Conservation (phyloP, 2,113 vertebrate genomes). For the Lichenostomus cassidix region DNA sequence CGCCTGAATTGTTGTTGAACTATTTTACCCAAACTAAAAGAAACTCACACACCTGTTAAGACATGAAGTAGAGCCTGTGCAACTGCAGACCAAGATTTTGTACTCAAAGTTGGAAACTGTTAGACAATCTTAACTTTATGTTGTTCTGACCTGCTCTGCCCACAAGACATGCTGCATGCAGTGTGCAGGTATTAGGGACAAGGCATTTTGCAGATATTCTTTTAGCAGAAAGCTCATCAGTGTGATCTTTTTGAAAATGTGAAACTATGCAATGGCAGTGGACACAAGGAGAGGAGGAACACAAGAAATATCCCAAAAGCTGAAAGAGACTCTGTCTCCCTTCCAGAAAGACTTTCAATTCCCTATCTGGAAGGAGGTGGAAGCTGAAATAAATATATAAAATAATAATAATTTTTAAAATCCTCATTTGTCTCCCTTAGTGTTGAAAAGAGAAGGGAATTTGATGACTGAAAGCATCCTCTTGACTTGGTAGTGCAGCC, state of each 20-base stretch:
- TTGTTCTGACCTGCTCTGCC: neutral
- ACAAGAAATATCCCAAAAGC: neutral
- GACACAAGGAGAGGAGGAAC: rapidly evolving
- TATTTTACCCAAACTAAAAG: neutral
- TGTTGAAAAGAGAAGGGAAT: neutral
- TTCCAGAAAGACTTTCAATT: neutral
- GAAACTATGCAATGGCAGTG: neutral
- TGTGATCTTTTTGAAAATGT: neutral
- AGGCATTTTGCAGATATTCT: neutral
- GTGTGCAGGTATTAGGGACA: no score
- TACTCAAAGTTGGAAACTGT: neutral
- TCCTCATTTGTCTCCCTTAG: neutral
- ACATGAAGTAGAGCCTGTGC: neutral
- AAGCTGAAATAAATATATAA: neutral
- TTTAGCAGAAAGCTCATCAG: neutral
- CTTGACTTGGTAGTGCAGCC: neutral
- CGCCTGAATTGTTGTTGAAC: neutral
- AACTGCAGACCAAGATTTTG: neutral
- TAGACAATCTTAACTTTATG: neutral
- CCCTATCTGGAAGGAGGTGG: neutral
- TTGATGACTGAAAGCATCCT: neutral
- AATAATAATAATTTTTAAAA: neutral
- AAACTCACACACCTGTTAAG: neutral
- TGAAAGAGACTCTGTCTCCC: neutral
- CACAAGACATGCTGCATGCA: neutral